Evolutionary conservation across 2,888 invertebrate genomes (phyloP).

Genomic region (Ochropacha duplaris): DNA sequence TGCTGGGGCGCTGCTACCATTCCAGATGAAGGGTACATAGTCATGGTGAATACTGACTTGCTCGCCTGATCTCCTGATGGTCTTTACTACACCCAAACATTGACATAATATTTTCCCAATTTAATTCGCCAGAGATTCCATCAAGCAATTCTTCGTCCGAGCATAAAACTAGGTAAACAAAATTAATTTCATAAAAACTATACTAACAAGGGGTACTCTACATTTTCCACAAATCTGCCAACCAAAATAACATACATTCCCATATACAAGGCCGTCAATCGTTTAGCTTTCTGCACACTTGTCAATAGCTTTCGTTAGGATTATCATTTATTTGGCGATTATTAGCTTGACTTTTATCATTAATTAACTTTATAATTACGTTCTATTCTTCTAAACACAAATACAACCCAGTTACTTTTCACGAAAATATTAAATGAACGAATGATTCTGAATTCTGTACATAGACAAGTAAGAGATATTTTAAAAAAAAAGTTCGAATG

Average conservation of each 20-base stretch:
- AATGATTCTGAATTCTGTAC: too few relatives aligned
- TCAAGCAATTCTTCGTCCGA: conserved; percentile 17
- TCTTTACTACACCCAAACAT: conserved; percentile 65
- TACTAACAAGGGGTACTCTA: conserved; percentile 29
- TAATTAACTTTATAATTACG: conserved; percentile 23
- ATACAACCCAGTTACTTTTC: conserved; percentile 64
- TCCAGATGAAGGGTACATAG: conserved; percentile 74
- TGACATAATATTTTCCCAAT: conserved; percentile 68
- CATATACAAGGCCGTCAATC: conserved; percentile 61
- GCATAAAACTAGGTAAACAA: background rate
- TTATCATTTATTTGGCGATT: conserved; percentile 20
- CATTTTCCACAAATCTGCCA: conserved; percentile 52
- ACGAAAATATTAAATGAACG: conserved; percentile 54
- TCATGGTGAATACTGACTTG: conserved; percentile 57
- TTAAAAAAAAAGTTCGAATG: too few relatives aligned
- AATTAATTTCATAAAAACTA: background rate
- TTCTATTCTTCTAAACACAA: conserved; percentile 44
- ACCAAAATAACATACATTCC: conserved; percentile 59
- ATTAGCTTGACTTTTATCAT: conserved; percentile 27
- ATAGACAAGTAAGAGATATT: too few relatives aligned
- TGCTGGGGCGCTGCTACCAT: conserved; percentile 76
- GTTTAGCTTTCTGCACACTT: conserved; percentile 29
- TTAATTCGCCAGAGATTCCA: conserved; percentile 43
- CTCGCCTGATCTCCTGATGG: conserved; percentile 72
- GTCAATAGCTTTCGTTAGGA: conserved; percentile 26